Conservation (phyloP, 2,113 vertebrate species). For the Mirounga angustirostris region DNA sequence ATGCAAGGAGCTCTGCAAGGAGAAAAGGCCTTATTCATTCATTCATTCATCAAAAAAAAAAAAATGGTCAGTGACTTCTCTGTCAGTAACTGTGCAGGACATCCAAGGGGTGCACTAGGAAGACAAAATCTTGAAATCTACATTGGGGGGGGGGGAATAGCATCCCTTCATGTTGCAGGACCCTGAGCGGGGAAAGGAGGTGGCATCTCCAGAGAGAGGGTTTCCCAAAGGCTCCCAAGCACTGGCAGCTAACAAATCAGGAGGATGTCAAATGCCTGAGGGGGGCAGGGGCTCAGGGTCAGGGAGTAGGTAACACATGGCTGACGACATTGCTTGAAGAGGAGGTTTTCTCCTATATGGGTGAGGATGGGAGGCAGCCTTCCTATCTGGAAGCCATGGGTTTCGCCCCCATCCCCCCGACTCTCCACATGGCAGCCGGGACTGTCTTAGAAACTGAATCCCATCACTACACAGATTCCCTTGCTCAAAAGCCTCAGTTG, state of each 20-base stretch:
- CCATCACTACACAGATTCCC: not conserved
- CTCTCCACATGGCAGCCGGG: not conserved
- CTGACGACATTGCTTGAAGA: not conserved
- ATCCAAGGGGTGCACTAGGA: not conserved
- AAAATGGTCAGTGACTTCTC: fast-evolving
- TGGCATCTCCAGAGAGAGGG: not conserved
- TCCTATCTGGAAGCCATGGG: fast-evolving
- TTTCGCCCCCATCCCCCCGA: not conserved
- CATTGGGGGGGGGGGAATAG: not conserved
- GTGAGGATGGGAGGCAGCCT: not conserved
- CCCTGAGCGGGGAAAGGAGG: fast-evolving
- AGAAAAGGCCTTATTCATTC: not conserved
- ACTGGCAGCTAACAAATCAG: not conserved
- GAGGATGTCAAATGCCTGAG: not conserved
- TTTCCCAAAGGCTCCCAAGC: not conserved
- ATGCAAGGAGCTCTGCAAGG: not conserved
- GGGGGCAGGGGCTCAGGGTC: no score
- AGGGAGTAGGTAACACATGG: not conserved
- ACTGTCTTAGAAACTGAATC: not conserved
- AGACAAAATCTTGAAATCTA: not conserved
- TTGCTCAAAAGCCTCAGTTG: fast-evolving
- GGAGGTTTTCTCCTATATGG: not conserved
- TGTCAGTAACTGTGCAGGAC: not conserved
- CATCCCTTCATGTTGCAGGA: not conserved
- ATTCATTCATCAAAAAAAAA: not conserved